Base-by-base conservation (phyloP, 1,140 invertebrate species). In the Phortica variegata region DNA sequence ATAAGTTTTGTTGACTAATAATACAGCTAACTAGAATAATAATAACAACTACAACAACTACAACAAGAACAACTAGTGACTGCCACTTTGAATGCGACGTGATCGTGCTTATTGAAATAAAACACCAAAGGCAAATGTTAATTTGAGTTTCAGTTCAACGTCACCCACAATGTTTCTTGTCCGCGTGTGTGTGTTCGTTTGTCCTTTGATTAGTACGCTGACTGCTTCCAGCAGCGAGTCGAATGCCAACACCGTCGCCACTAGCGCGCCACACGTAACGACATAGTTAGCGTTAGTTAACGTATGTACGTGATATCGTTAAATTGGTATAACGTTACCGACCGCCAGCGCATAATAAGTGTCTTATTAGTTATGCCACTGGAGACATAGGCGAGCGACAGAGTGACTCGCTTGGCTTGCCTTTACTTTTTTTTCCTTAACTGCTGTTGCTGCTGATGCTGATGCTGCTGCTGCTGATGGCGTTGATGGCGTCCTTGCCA, bases 271-370 rank as follows among this genome's bases (percentile, higher is more conserved):
- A 26, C 56, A 65, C 58, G 69, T 69, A 69, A 69, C 65, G 65
- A 70, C 58, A 60, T 69, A 73, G 68, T 73, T 73, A 72, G 65
- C 69, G 65, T 73, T 73, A 73, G 69, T 73, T 73, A 73, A 73
- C 68, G 69, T 69, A 73, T 69, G 68, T 73, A 73, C 69, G 68
- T 73, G 69, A 72, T 73, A 73, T 73, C 69, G 69, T 72, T 73
- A 73, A 73, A 65, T 58, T 72, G 54, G 63, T 73, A 58, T 73
- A 73, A 72, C 61, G 59, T 72, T 65, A 68, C 69, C 56, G 55
- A 61, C 54, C 60, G 34, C 52, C 53, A 43, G 41, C 49, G 61
- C 69, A 73, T 72, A 72, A 69, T 72, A 73, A 72, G 65, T 70
- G 63, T 68, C 63, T 68, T 68, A 68, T 68, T 68, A 68, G 63